phyloP scores from a whole-genome alignment of 2,797 vertebrate species.

The Halcyon chelicuti region DNA sequence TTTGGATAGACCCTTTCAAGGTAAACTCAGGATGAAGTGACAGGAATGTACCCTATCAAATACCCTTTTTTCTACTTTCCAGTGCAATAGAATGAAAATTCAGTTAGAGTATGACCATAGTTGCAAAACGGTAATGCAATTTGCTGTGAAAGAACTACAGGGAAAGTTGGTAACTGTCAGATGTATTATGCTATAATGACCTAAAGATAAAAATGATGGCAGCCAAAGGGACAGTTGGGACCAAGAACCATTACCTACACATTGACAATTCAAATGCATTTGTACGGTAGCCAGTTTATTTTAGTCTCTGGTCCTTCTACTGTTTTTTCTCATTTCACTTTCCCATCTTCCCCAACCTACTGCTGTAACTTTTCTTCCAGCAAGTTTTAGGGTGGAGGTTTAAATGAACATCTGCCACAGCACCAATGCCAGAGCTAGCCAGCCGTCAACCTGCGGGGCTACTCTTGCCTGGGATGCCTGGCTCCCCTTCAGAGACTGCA shows the following conservation, averaged over 20 bases:
- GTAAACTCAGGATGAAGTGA: background rate
- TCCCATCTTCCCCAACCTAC: background rate
- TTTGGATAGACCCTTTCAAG: background rate
- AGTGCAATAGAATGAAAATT: background rate
- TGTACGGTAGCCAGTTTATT: background rate
- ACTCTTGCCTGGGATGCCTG: constrained; percentile 60
- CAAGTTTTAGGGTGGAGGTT: constrained; percentile 68
- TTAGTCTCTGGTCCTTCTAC: background rate
- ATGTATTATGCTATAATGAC: background rate
- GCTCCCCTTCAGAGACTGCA: constrained; percentile 41
- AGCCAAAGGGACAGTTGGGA: constrained; percentile 25
- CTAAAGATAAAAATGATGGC: background rate
- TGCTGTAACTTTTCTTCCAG: constrained; percentile 50
- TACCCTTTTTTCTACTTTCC: background rate
- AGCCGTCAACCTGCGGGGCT: constrained; percentile 50
- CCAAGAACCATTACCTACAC: background rate
- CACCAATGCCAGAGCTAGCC: constrained; percentile 40
- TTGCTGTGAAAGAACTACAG: background rate
- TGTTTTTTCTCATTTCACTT: background rate
- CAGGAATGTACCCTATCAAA: background rate
- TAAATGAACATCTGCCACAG: constrained; percentile 78
- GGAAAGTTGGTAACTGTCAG: background rate
- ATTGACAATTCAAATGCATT: background rate
- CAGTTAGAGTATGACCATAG: background rate
- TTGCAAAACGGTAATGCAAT: background rate